Evolutionary conservation across 2,113 vertebrate species (phyloP).

Genomic region (Anarrhichthys ocellatus): DNA sequence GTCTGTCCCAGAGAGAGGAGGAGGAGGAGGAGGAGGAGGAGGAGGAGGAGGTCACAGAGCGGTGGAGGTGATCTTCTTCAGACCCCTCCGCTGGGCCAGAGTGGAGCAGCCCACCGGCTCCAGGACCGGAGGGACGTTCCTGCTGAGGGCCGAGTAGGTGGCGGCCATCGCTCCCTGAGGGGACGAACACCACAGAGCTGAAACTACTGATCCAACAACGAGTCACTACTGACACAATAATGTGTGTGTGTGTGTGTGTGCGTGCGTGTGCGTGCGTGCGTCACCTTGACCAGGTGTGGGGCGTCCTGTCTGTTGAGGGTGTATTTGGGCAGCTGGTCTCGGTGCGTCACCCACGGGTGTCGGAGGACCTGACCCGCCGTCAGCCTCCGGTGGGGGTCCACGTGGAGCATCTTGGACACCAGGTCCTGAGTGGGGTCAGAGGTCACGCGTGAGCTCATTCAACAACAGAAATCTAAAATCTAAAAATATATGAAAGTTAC

Average conservation of each 20-base stretch:
- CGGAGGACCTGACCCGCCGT: slow-evolving; percentile 95
- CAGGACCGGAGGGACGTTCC: slow-evolving; percentile 89
- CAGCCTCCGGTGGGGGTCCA: slow-evolving; percentile 94
- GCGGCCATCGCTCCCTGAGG: slow-evolving; percentile 94
- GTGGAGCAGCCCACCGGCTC: slow-evolving; percentile 93
- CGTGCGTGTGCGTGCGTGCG: background rate
- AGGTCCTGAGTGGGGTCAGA: slow-evolving; percentile 86
- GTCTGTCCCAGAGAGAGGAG: slow-evolving; percentile 55
- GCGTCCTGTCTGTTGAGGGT: slow-evolving; percentile 92
- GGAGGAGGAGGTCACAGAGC: slow-evolving; percentile 71
- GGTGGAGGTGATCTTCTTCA: slow-evolving; percentile 96
- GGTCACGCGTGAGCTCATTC: background rate
- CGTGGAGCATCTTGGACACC: slow-evolving; percentile 96
- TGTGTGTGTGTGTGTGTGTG: background rate
- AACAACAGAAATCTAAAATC: background rate
- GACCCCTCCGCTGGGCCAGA: slow-evolving; percentile 92
- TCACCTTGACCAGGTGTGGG: slow-evolving; percentile 92
- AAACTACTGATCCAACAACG: too few relatives aligned
- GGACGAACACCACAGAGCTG: background rate
- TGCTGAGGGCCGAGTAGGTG: slow-evolving; percentile 91
- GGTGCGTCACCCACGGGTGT: slow-evolving; percentile 94
- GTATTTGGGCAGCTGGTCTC: slow-evolving; percentile 91
- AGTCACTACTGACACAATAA: too few relatives aligned
- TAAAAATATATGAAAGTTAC: too few relatives aligned
- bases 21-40: background rate